Conservation (phyloP, 2,888 invertebrate genomes). For the Acanthococcus lagerstroemiae region DNA sequence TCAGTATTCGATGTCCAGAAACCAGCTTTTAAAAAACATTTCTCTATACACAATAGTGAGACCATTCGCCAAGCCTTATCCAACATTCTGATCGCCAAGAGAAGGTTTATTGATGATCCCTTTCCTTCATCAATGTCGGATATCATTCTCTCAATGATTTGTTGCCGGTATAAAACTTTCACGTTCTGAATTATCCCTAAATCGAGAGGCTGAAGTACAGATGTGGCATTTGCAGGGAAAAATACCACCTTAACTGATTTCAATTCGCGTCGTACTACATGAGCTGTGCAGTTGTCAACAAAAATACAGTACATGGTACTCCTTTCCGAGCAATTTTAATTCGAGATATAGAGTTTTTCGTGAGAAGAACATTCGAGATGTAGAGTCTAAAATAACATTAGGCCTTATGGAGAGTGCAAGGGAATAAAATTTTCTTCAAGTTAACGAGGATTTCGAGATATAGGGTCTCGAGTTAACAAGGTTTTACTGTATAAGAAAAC, state of each 20-base stretch:
- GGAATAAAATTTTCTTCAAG: no score
- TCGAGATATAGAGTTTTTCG: no score
- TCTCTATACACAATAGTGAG: neutral
- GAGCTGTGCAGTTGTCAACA: neutral
- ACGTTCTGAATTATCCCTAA: constrained; percentile 2
- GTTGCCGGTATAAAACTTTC: neutral
- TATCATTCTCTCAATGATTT: neutral
- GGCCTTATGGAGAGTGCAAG: no score
- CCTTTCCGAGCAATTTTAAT: no score
- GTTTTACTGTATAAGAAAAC: no score
- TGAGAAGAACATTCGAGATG: no score
- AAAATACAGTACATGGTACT: no score
- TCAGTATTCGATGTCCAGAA: neutral
- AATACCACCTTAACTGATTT: neutral
- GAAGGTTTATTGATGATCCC: neutral
- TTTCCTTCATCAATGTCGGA: neutral
- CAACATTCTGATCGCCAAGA: neutral
- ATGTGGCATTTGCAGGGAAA: constrained; percentile 2
- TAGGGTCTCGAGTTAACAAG: no score
- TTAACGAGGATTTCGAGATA: no score
- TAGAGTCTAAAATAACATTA: no score
- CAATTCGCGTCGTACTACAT: neutral
- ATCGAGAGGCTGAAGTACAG: neutral
- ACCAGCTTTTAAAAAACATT: neutral
- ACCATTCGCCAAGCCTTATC: neutral